Evolutionary conservation across 1,140 invertebrate species (phyloP), one percentile per base, ranked within the genome.

Genomic region (Drosophila subpulchrella): DNA sequence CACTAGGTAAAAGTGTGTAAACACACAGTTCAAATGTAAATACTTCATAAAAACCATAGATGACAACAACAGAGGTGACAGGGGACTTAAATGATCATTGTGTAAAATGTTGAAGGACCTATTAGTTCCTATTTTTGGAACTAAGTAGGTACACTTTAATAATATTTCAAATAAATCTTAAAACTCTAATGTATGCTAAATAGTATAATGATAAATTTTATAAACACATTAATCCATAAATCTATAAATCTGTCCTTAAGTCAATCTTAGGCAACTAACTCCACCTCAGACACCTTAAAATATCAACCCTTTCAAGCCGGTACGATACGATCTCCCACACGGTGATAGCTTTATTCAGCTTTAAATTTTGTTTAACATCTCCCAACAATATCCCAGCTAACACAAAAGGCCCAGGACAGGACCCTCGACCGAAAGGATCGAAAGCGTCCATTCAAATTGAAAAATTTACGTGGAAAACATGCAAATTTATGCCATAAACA

Each of bases 401-500:
- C 72, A 74, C 70, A 75, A 75, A 74, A 75, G 59, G 44, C 51
- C 72, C 54, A 51, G 17, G 36, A 17, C 58, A 32, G 30, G 38
- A 58, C 60, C 62, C 77, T 47, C 17, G 30, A 6, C 41, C 54
- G 47, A 60, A 66, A 54, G 59, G 59, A 65, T 55, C 73, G 82
- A 75, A 59, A 67, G 73, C 72, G 81, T 70, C 81, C 80, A 88
- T 88, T 89, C 72, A 88, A 88, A 88, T 88, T 88, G 85, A 90
- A 88, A 88, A 88, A 88, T 88, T 89, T 88, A 88, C 84, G 84
- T 88, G 80, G 24, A 88, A 88, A 88, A 88, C 84, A 89, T 88
- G 84, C 84, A 88, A 88, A 88, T 88, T 89, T 88, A 88, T 88
- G 84, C 85, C 84, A 88, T 88, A 88, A 88, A 88, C 84, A 88